A percentile compares a stretch with the other conserved stretches of the same genome.
phyloP scores from a whole-genome alignment of 2,797 vertebrate genomes.

The Rallus crepitans region DNA sequence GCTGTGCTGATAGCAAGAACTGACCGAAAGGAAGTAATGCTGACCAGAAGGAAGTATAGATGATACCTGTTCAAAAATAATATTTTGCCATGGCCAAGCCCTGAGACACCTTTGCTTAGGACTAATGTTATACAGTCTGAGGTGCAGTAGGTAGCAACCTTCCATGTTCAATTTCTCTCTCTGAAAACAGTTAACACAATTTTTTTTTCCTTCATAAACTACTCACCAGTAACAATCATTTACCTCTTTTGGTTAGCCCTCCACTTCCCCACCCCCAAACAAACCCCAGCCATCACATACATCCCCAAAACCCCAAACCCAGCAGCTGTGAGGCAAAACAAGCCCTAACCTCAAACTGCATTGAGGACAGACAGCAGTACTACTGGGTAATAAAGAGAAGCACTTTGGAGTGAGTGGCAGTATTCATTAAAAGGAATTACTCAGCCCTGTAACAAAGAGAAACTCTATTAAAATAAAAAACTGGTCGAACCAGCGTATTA shows the following conservation, averaged over 20 bases:
- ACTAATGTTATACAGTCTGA: neutral
- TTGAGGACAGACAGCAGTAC: neutral
- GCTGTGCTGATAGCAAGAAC: neutral
- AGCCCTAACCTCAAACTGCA: neutral
- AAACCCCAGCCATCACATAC: neutral
- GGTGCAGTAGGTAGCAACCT: neutral
- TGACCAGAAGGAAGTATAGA: neutral
- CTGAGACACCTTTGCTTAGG: neutral
- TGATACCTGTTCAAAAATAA: neutral
- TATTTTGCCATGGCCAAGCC: neutral
- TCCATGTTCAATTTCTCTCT: neutral
- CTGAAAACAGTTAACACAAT: neutral
- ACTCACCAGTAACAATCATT: neutral
- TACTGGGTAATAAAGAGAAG: neutral
- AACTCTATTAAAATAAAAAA: neutral
- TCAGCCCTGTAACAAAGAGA: slow-evolving; percentile 10
- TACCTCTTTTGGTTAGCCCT: neutral
- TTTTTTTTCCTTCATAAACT: neutral
- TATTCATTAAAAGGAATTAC: neutral
- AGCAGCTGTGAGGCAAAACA: neutral
- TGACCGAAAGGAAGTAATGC: neutral
- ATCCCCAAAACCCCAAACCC: neutral
- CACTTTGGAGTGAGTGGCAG: neutral
- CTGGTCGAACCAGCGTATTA: neutral
- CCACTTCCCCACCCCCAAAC: no score